Evolutionary conservation across 2,888 invertebrate genomes (phyloP).

Genomic region (Meta bourneti): DNA sequence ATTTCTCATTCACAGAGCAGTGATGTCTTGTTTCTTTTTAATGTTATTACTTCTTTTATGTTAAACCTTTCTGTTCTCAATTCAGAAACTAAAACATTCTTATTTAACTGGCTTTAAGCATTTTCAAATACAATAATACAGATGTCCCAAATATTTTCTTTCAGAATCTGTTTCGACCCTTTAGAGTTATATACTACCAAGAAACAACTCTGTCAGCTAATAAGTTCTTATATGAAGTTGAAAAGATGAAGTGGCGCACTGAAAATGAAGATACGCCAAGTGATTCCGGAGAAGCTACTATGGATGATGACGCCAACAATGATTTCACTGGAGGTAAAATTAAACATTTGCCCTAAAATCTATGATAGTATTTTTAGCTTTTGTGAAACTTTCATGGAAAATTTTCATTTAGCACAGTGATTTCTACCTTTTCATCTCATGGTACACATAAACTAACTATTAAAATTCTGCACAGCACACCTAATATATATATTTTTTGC

Average conservation of each 20-base stretch:
- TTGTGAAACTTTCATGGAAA: background rate
- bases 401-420: background rate
- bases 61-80: background rate
- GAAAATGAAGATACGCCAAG: background rate
- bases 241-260: slow-evolving; percentile 72
- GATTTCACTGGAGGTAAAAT: slow-evolving; percentile 36
- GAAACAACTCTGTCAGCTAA: slow-evolving; percentile 75
- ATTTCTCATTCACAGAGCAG: background rate
- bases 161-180: slow-evolving; percentile 76
- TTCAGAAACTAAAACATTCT: background rate
- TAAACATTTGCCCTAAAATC: background rate
- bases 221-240: slow-evolving; percentile 67
- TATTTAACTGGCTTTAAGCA: background rate
- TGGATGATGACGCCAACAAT: background rate
- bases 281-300: background rate
- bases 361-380: background rate
- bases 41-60: background rate
- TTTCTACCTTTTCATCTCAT: no score
- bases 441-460: no score
- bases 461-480: background rate
- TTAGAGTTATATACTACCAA: slow-evolving; percentile 69
- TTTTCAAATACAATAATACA: background rate
- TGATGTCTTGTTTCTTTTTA: background rate
- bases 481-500: background rate
- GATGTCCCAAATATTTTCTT: background rate